A percentile compares a stretch with the other conserved stretches of the same genome.
These are phyloP conservation scores for Cinclus mexicanus DNA, from an alignment of 2,113 vertebrate species.

Conservation along the genomic window DNA sequence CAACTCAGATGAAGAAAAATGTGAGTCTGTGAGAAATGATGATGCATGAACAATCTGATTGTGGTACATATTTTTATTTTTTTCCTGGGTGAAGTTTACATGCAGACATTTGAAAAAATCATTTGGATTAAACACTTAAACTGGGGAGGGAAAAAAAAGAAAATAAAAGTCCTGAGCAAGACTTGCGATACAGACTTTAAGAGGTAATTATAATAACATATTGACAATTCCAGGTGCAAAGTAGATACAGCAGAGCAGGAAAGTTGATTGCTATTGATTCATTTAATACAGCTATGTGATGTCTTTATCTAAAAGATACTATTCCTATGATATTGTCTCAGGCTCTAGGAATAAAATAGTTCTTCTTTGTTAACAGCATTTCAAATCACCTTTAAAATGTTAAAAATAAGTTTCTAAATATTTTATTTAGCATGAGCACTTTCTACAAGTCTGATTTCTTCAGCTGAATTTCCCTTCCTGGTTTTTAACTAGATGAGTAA, in stretches of 20 bases:
- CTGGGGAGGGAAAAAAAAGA: neutral
- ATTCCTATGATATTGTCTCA: neutral
- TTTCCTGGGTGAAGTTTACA: neutral
- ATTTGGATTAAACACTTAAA: neutral
- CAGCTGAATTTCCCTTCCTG: neutral
- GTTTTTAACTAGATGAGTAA: neutral
- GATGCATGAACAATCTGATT: neutral
- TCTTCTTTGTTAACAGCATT: neutral
- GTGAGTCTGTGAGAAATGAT: neutral
- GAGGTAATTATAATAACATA: neutral
- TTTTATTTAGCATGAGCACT: neutral
- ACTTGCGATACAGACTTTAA: neutral
- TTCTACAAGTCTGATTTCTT: neutral
- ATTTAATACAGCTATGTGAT: neutral
- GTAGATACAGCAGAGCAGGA: neutral
- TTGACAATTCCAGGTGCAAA: neutral
- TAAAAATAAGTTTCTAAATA: neutral
- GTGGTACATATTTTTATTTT: neutral
- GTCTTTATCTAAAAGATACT: neutral
- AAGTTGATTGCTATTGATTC: neutral
- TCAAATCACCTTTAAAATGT: neutral
- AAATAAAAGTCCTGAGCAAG: neutral
- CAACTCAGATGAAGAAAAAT: neutral
- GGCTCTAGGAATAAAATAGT: neutral
- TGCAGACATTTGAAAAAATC: slow-evolving; percentile 10